Evolutionary conservation across 2,888 invertebrate species (phyloP).

Genomic region (Pterostichus niger): DNA sequence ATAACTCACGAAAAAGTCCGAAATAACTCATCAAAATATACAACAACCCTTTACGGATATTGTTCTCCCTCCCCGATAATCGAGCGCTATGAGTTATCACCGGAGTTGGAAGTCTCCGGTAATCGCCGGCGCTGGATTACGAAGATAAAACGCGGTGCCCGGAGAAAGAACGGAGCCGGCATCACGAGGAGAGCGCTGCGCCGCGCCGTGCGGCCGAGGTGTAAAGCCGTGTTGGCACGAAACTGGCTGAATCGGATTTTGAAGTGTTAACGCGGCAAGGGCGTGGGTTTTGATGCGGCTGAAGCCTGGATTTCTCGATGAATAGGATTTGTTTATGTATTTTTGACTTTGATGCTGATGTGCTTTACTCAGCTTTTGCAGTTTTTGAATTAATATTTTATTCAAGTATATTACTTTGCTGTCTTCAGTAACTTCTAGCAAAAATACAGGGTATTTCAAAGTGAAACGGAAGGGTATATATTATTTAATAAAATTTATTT

Average conservation of each 20-base stretch:
- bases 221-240: conserved; percentile 17
- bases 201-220: neutral
- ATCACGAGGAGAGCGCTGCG: neutral
- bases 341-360: conserved; percentile 4
- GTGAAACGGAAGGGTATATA: neutral
- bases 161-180: conserved; percentile 22
- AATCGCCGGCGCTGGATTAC: conserved; percentile 10
- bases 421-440: neutral
- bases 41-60: conserved; percentile 6
- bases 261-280: conserved; percentile 30
- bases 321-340: conserved; percentile 11
- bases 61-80: neutral
- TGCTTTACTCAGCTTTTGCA: neutral
- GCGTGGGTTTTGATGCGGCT: conserved; percentile 10
- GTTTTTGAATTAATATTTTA: neutral
- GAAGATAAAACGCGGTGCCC: conserved; percentile 24
- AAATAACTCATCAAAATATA: conserved; percentile 33
- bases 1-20: too few species aligned
- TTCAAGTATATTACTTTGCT: neutral
- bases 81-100: conserved; percentile 14
- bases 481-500: neutral
- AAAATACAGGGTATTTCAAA: neutral
- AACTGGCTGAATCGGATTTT: conserved; percentile 36
- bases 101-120: neutral
- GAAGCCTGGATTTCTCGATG: neutral